A percentile compares a stretch with the other conserved stretches of the same genome.
Conservation (phyloP, 2,888 invertebrate genomes). For the Apodemia hepburni region DNA sequence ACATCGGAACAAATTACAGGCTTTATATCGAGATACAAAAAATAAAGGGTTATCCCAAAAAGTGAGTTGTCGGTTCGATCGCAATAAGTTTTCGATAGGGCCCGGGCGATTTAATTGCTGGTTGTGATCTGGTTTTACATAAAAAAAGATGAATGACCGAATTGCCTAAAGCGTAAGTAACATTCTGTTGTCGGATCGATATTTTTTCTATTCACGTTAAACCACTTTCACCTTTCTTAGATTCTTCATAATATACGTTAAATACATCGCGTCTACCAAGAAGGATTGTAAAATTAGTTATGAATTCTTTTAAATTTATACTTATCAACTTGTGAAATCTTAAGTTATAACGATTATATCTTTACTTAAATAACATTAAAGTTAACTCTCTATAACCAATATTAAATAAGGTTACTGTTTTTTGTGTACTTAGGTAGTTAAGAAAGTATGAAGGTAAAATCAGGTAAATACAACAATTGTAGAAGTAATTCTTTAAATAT, state of each 20-base stretch:
- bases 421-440: too few relatives aligned
- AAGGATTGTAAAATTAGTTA: not conserved
- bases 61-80: slow-evolving; percentile 76
- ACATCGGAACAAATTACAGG: slow-evolving; percentile 75
- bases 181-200: slow-evolving; percentile 61
- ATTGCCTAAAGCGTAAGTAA: slow-evolving; percentile 68
- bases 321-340: too few relatives aligned
- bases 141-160: slow-evolving; percentile 77
- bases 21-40: slow-evolving; percentile 72
- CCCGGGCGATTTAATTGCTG: slow-evolving; percentile 78
- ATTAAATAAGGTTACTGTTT: too few relatives aligned
- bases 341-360: too few relatives aligned
- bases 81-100: slow-evolving; percentile 80
- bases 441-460: too few relatives aligned
- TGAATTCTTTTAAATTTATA: not conserved
- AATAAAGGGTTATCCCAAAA: slow-evolving; percentile 78
- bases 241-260: slow-evolving; percentile 60
- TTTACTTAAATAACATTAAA: too few relatives aligned
- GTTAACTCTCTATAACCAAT: too few relatives aligned
- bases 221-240: slow-evolving; percentile 70
- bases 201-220: slow-evolving; percentile 63
- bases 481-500: too few relatives aligned
- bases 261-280: slow-evolving; percentile 38
- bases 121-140: slow-evolving; percentile 78
- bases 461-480: too few relatives aligned